These are phyloP conservation scores for Hoplostethus atlanticus DNA, from an alignment of 2,797 vertebrate genomes.

Conservation along the genomic window DNA sequence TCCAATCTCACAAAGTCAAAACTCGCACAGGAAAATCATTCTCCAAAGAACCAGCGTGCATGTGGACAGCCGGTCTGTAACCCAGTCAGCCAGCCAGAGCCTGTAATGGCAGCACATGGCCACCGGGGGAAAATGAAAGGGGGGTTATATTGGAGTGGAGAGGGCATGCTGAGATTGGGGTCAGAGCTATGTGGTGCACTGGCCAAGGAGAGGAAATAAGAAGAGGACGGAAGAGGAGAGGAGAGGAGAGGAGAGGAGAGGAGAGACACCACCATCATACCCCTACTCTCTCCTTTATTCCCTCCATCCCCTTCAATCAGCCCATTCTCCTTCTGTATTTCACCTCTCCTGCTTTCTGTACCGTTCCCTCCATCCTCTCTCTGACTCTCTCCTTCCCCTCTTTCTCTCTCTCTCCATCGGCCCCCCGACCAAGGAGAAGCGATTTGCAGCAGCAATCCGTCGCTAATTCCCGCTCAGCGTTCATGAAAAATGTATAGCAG, in stretches of 20 bases:
- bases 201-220: constrained; percentile 54
- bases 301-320: constrained; percentile 30
- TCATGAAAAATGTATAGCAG: constrained; percentile 88
- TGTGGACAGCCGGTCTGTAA: not conserved
- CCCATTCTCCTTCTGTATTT: constrained; percentile 34
- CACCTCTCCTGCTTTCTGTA: constrained; percentile 35
- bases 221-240: not conserved
- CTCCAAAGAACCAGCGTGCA: constrained; percentile 3
- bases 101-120: constrained; percentile 56
- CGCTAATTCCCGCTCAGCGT: constrained; percentile 84
- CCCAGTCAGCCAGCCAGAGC: constrained; percentile 30
- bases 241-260: constrained; percentile 5
- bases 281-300: constrained; percentile 22
- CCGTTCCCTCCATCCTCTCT: constrained; percentile 14
- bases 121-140: constrained; percentile 59
- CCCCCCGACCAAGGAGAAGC: constrained; percentile 74
- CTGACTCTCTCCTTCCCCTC: constrained; percentile 19
- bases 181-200: constrained; percentile 66
- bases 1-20: not conserved
- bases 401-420: constrained; percentile 35
- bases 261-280: not conserved
- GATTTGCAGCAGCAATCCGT: constrained; percentile 83
- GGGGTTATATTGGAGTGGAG: constrained; percentile 55
- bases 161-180: constrained; percentile 66
- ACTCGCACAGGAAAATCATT: not conserved